Evolutionary conservation across 2,113 vertebrate species (phyloP).

Genomic region (Eubucco bourcierii): DNA sequence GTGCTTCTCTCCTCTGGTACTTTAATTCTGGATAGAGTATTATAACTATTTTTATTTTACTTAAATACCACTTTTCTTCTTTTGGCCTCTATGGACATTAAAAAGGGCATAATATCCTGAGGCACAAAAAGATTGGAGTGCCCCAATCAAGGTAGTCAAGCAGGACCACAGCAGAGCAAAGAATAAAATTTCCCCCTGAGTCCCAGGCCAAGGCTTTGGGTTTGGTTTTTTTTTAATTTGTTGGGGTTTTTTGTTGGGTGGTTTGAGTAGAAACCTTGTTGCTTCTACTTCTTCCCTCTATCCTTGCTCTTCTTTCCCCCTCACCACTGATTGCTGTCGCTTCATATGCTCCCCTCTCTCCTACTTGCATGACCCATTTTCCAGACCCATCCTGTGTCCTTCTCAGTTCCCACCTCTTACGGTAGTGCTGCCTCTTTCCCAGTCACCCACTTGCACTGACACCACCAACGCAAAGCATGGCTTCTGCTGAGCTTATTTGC

Average conservation of each 20-base stretch:
- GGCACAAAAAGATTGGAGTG: not conserved
- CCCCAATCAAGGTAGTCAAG: not conserved
- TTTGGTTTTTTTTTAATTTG: too few species aligned
- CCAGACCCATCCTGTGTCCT: not conserved
- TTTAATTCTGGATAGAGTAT: not conserved
- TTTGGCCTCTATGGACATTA: not conserved
- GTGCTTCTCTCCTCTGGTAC: fast-evolving
- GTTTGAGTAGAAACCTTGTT: not conserved
- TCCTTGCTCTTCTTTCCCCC: not conserved
- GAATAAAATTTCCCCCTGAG: not conserved
- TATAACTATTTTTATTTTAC: not conserved
- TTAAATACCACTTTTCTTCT: not conserved
- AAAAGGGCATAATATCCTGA: not conserved
- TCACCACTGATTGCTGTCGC: not conserved
- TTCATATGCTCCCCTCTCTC: not conserved
- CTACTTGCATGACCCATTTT: slow-evolving; percentile 1
- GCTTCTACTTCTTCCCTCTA: not conserved
- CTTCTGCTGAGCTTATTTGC: not conserved
- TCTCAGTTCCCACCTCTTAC: not conserved
- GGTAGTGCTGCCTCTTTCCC: not conserved
- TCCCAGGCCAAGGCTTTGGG: not conserved
- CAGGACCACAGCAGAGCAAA: not conserved
- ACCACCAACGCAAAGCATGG: not conserved
- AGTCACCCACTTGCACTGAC: not conserved
- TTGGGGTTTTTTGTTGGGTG: not conserved